These are phyloP conservation scores for Scaptomyza hsui DNA, from an alignment of 1,140 invertebrate species.

Conservation along the genomic window DNA sequence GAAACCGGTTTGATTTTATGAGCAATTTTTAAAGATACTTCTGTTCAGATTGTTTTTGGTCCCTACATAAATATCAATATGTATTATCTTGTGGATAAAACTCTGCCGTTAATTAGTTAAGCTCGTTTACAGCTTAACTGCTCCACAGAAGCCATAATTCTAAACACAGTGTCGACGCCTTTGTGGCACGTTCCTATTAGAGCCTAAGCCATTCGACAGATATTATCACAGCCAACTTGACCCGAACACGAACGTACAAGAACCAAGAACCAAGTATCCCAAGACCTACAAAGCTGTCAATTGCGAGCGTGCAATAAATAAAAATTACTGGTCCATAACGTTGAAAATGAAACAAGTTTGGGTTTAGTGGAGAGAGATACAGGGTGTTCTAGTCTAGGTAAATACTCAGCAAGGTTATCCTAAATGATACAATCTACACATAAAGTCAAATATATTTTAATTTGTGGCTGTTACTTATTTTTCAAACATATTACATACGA, in stretches of 20 bases:
- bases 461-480: too few relatives aligned
- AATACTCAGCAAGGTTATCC: constrained; percentile 1
- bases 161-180: constrained; percentile 9
- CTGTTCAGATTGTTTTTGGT: neutral
- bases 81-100: constrained; percentile 1
- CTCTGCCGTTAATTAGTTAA: constrained; percentile 29
- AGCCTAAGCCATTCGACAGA: constrained; percentile 52
- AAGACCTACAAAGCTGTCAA: constrained; percentile 68
- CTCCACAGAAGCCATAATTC: constrained; percentile 12
- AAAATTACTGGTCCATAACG: constrained; percentile 77
- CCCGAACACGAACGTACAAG: too few relatives aligned
- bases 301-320: constrained; percentile 74
- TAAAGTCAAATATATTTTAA: too few relatives aligned
- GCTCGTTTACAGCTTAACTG: constrained; percentile 18
- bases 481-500: too few relatives aligned
- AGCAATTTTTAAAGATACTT: neutral
- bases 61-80: neutral
- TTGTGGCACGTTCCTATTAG: constrained; percentile 33
- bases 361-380: neutral
- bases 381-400: neutral
- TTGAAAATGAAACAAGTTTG: constrained; percentile 32
- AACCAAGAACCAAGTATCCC: constrained; percentile 16
- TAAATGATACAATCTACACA: too few relatives aligned
- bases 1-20: neutral
- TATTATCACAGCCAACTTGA: constrained; percentile 46